A percentile compares a stretch with the other conserved stretches of the same genome.
Evolutionary conservation across 2,797 vertebrate species (phyloP).

Genomic region (Sebastes hubbsi): DNA sequence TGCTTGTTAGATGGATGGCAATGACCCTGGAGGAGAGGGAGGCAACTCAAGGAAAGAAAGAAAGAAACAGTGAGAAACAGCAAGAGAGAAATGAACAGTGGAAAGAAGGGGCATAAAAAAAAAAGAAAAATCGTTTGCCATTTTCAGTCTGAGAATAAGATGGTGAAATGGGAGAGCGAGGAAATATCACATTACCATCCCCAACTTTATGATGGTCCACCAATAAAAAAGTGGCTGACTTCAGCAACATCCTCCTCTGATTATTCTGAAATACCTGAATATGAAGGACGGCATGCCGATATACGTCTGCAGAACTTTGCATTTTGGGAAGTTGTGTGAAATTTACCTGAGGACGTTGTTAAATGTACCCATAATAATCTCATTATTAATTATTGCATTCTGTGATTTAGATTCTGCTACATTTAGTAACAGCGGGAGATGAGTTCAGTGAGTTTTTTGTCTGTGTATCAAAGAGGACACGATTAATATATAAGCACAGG

Average conservation of each 20-base stretch:
- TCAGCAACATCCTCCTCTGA: background rate
- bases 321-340: background rate
- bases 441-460: background rate
- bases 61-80: background rate
- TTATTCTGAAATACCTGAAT: background rate
- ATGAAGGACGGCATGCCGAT: background rate
- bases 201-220: background rate
- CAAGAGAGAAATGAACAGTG: background rate
- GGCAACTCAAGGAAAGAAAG: background rate
- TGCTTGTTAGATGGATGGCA: slow-evolving; percentile 44
- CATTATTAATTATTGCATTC: background rate
- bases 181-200: background rate
- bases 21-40: slow-evolving; percentile 34
- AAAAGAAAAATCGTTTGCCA: background rate
- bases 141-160: background rate
- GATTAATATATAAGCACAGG: too few species aligned
- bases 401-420: background rate
- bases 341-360: background rate
- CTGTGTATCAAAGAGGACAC: fast-evolving
- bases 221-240: background rate
- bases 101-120: background rate
- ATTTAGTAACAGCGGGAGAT: background rate
- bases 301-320: too few species aligned
- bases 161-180: background rate
- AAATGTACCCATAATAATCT: background rate